A percentile compares a stretch with the other conserved stretches of the same genome.
These are phyloP conservation scores for Drosophila albomicans DNA, from an alignment of 1,140 invertebrate genomes.

Conservation along the genomic window DNA sequence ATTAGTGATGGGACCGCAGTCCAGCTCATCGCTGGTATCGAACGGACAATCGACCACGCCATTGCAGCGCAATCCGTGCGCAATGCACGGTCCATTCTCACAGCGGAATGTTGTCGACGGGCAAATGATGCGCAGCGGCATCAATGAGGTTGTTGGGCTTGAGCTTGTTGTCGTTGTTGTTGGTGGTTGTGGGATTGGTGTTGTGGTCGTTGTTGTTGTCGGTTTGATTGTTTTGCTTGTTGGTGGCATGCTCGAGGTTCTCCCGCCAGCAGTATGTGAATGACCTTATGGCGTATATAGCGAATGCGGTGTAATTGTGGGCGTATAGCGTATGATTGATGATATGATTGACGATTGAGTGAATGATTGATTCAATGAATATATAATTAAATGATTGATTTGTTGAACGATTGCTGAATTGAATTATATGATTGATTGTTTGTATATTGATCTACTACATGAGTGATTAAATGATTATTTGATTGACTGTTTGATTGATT, in stretches of 20 bases:
- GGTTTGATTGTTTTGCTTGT: not conserved
- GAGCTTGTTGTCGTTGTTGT: conserved; percentile 12
- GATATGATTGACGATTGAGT: not conserved
- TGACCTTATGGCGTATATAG: conserved; percentile 52
- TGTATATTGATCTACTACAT: too few relatives aligned
- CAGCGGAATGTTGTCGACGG: conserved; percentile 86
- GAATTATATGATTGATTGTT: too few relatives aligned
- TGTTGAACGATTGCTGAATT: too few relatives aligned
- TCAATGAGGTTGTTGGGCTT: conserved; percentile 17
- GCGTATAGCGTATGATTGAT: conserved; percentile 13
- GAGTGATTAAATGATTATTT: too few relatives aligned
- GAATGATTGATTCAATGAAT: not conserved
- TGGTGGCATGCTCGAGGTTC: conserved; percentile 14
- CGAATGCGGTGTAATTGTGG: conserved; percentile 12
- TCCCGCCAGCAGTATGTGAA: conserved; percentile 27
- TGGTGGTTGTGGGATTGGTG: not conserved
- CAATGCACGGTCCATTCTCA: conserved; percentile 89
- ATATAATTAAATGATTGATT: too few relatives aligned
- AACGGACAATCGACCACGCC: conserved; percentile 88
- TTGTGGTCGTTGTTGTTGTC: not conserved
- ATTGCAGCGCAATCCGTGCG: conserved; percentile 86
- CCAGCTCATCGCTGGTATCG: conserved; percentile 89
- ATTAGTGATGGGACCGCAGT: conserved; percentile 85
- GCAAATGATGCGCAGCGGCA: conserved; percentile 60
- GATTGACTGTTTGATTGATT: too few relatives aligned